Percentiles rank a stretch among this genome's conserved stretches.
Evolutionary conservation across 2,888 invertebrate species (phyloP).

Genomic region (Neocrepidodera transversa): DNA sequence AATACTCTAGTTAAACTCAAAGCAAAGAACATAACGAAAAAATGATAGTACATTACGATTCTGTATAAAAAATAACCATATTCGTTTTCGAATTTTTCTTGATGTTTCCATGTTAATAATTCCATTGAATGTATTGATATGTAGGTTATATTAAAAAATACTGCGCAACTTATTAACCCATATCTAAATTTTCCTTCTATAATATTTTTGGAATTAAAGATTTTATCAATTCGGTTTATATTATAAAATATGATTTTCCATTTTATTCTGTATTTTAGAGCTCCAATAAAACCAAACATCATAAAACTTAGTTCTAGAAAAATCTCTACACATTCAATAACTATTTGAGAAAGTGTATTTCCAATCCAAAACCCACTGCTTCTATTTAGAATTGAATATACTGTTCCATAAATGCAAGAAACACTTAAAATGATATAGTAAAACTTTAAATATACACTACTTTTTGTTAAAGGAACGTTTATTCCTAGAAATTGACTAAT

Average conservation of each 20-base stretch:
- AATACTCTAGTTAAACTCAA: slow-evolving; percentile 18
- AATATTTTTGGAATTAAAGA: slow-evolving; percentile 14
- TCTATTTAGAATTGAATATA: slow-evolving; percentile 25
- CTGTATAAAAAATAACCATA: slow-evolving; percentile 34
- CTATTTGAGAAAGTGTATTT: slow-evolving; percentile 17
- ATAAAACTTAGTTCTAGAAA: slow-evolving; percentile 28
- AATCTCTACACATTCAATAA: slow-evolving; percentile 26
- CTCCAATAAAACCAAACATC: slow-evolving; percentile 24
- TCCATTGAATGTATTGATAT: slow-evolving; percentile 22
- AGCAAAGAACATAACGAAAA: slow-evolving; percentile 23
- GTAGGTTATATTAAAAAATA: slow-evolving; percentile 23
- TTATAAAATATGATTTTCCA: slow-evolving; percentile 27
- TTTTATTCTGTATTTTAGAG: slow-evolving; percentile 3
- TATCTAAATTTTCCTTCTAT: not conserved
- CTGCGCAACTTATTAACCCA: slow-evolving; percentile 4
- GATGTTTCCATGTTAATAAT: slow-evolving; percentile 19
- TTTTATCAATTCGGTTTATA: slow-evolving; percentile 19
- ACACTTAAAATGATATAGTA: slow-evolving; percentile 2
- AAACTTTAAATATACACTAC: not conserved
- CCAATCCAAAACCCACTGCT: slow-evolving; percentile 17
- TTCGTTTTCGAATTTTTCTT: slow-evolving; percentile 17
- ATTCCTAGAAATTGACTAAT: slow-evolving; percentile 5
- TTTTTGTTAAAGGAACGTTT: not conserved
- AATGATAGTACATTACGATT: slow-evolving; percentile 34
- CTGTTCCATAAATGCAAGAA: slow-evolving; percentile 21